These are phyloP conservation scores for Poecilia picta DNA, from an alignment of 2,797 vertebrate species.

Conservation along the genomic window DNA sequence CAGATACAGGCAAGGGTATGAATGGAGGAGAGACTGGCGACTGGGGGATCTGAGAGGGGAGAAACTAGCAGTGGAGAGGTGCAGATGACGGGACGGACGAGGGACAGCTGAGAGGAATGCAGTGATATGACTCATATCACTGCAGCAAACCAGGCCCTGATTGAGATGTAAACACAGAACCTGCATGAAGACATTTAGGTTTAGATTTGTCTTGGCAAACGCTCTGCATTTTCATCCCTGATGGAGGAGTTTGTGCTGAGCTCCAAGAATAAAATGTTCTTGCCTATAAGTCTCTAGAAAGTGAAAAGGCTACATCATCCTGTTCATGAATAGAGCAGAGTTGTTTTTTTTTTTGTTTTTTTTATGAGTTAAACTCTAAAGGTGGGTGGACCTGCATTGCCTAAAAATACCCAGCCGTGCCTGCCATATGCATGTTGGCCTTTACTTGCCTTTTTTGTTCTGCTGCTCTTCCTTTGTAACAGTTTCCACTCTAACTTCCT, in stretches of 20 bases:
- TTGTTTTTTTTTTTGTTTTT: background rate
- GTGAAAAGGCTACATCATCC: background rate
- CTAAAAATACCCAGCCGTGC: slow-evolving; percentile 13
- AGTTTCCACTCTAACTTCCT: slow-evolving; percentile 59
- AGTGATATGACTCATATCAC: slow-evolving; percentile 81
- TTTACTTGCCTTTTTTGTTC: slow-evolving; percentile 31
- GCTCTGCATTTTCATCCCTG: background rate
- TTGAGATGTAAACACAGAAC: slow-evolving; percentile 64
- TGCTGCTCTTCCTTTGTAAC: slow-evolving; percentile 36
- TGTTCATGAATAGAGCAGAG: background rate
- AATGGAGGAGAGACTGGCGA: slow-evolving; percentile 37
- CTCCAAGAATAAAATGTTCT: background rate
- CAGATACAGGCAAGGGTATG: slow-evolving; percentile 43
- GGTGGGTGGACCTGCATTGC: background rate
- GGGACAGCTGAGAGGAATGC: slow-evolving; percentile 47
- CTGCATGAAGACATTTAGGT: slow-evolving; percentile 20
- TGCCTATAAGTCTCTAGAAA: background rate
- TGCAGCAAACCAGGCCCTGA: slow-evolving; percentile 60
- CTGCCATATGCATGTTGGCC: slow-evolving; percentile 10
- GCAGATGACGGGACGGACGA: slow-evolving; percentile 51
- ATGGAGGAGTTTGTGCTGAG: background rate
- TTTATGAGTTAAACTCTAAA: background rate
- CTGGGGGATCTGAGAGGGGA: slow-evolving; percentile 22
- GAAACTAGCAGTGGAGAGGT: slow-evolving; percentile 57
- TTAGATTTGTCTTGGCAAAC: slow-evolving; percentile 14